Evolutionary conservation across 1,140 invertebrate genomes (phyloP).

Genomic region (Luehdorfia chinensis): DNA sequence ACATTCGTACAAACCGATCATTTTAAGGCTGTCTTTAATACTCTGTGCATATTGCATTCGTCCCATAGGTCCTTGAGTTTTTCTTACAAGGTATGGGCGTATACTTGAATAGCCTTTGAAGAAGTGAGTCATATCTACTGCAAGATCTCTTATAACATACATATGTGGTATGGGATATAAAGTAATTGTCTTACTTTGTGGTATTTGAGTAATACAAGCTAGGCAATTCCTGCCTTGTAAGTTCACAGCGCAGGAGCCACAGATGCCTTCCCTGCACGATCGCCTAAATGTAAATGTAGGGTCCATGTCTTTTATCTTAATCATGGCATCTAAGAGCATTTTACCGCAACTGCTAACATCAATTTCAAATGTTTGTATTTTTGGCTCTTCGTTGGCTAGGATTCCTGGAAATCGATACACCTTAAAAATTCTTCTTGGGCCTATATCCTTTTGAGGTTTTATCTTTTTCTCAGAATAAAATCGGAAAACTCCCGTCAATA

Average conservation of each 20-base stretch:
- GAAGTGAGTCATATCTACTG: slow-evolving; percentile 93
- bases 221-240: slow-evolving; percentile 91
- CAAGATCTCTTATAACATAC: slow-evolving; percentile 94
- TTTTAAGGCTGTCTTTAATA: slow-evolving; percentile 81
- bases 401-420: slow-evolving; percentile 58
- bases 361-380: slow-evolving; percentile 85
- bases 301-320: slow-evolving; percentile 93
- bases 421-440: slow-evolving; percentile 48
- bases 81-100: slow-evolving; percentile 90
- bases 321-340: slow-evolving; percentile 92
- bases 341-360: slow-evolving; percentile 86
- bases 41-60: slow-evolving; percentile 82
- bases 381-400: slow-evolving; percentile 80
- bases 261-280: slow-evolving; percentile 93
- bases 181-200: slow-evolving; percentile 79
- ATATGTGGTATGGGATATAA: slow-evolving; percentile 95
- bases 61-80: slow-evolving; percentile 76
- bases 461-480: slow-evolving; percentile 15
- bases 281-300: slow-evolving; percentile 89
- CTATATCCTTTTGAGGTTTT: slow-evolving; percentile 79
- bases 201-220: slow-evolving; percentile 84
- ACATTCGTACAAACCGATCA: slow-evolving; percentile 90
- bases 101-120: slow-evolving; percentile 91
- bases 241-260: slow-evolving; percentile 94
- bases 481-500: too few species aligned